These are phyloP conservation scores for Macrotis lagotis DNA, from an alignment of 2,113 vertebrate genomes.

Conservation along the genomic window DNA sequence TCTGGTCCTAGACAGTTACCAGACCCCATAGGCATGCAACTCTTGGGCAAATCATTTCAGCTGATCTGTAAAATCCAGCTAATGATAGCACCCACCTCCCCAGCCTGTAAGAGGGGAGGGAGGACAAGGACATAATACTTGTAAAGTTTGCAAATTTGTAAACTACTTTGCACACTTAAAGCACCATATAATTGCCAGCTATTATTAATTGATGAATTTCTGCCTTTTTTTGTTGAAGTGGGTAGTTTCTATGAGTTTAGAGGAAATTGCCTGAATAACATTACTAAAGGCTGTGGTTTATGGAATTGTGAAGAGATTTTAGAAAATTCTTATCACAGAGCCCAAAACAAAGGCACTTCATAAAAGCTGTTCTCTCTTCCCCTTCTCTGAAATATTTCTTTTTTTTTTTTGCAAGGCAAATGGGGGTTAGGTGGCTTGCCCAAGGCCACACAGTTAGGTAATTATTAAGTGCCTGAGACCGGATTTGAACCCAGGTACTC, in stretches of 20 bases:
- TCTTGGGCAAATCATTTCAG: not conserved
- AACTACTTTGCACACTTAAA: not conserved
- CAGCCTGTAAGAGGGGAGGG: not conserved
- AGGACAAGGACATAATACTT: not conserved
- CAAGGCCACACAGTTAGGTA: no score
- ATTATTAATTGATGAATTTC: not conserved
- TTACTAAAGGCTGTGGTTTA: not conserved
- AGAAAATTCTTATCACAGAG: not conserved
- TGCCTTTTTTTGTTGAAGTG: not conserved
- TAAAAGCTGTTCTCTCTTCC: not conserved
- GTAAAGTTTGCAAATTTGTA: not conserved
- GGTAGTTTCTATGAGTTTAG: not conserved
- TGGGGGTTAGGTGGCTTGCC: no score
- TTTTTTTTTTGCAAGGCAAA: no score
- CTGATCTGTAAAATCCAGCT: not conserved
- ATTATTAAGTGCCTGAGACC: no score
- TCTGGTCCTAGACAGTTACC: not conserved
- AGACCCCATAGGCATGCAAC: no score
- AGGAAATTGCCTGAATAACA: not conserved
- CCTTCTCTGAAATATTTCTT: not conserved
- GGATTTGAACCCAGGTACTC: no score
- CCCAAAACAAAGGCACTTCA: not conserved
- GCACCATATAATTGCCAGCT: not conserved
- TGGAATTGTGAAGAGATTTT: not conserved
- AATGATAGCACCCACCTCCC: not conserved